Percentiles rank a stretch among this genome's conserved stretches.
phyloP scores from a whole-genome alignment of 2,113 vertebrate genomes.

The Hemiprocne comata region DNA sequence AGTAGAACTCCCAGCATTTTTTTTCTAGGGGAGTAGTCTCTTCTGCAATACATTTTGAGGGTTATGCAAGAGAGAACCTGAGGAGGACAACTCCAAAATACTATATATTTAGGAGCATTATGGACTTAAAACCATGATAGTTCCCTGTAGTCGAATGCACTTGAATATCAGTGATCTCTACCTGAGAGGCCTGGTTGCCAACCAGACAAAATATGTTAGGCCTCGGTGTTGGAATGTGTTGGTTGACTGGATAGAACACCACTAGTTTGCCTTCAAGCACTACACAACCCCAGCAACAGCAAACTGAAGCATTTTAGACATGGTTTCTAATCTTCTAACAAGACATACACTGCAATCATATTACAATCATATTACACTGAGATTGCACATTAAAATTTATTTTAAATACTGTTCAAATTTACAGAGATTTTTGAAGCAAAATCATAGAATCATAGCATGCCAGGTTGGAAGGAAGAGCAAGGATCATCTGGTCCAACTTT shows the following conservation, averaged over 20 bases:
- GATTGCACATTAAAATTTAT: not conserved
- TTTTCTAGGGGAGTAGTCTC: not conserved
- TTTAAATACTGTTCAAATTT: not conserved
- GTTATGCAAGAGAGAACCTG: not conserved
- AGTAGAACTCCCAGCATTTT: not conserved
- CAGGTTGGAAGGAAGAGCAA: no score
- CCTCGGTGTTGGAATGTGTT: not conserved
- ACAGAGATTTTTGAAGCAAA: not conserved
- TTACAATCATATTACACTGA: not conserved
- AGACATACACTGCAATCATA: not conserved
- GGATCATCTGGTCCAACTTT: no score
- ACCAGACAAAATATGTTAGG: not conserved
- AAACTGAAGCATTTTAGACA: not conserved
- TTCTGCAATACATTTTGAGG: not conserved
- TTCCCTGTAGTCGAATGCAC: not conserved
- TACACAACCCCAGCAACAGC: not conserved
- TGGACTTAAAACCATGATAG: rapidly evolving
- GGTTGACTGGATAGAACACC: not conserved
- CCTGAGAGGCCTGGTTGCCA: not conserved
- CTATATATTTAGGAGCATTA: not conserved
- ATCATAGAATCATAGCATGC: not conserved
- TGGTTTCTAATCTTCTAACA: not conserved
- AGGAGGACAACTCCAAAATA: not conserved
- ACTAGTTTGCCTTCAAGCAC: not conserved
- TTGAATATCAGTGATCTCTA: not conserved